Conservation (phyloP, 2,888 invertebrate genomes). For the Odontocolon sp. region DNA sequence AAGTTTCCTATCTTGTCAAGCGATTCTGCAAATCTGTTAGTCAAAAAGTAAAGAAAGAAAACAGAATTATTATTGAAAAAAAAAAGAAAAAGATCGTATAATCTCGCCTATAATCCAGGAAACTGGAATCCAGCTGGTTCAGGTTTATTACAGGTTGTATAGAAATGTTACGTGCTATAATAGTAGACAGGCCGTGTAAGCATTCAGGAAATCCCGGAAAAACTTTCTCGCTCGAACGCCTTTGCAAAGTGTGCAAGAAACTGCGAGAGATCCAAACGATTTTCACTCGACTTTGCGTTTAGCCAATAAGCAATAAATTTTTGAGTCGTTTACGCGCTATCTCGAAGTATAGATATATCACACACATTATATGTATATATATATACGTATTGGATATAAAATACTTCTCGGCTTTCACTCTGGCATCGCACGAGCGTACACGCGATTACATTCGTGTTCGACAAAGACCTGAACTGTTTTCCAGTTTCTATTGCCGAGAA, state of each 20-base stretch:
- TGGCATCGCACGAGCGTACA: slow-evolving; percentile 23
- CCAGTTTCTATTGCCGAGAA: slow-evolving; percentile 14
- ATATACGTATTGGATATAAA: slow-evolving; percentile 22
- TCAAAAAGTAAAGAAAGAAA: background rate
- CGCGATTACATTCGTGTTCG: slow-evolving; percentile 45
- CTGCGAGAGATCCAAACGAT: slow-evolving; percentile 48
- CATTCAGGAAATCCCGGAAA: slow-evolving; percentile 53
- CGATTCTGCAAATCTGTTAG: background rate
- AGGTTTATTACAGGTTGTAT: slow-evolving; percentile 33
- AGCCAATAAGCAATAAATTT: slow-evolving; percentile 61
- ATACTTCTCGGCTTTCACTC: slow-evolving; percentile 45
- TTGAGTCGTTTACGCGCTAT: slow-evolving; percentile 48
- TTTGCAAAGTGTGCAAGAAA: slow-evolving; percentile 33
- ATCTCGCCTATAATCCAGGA: slow-evolving; percentile 33
- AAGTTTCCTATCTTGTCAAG: background rate
- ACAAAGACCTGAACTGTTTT: slow-evolving; percentile 12
- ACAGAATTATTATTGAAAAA: background rate
- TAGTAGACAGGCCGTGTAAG: background rate
- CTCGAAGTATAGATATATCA: slow-evolving; percentile 8
- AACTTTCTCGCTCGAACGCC: slow-evolving; percentile 54
- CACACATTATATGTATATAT: background rate
- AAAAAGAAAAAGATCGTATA: slow-evolving; percentile 17
- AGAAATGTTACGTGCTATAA: slow-evolving; percentile 31
- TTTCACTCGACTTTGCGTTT: slow-evolving; percentile 50
- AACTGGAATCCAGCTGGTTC: slow-evolving; percentile 5